Evolutionary conservation across 2,888 invertebrate genomes (phyloP), one percentile per base, ranked within the genome.

Genomic region (Doris montereyensis): DNA sequence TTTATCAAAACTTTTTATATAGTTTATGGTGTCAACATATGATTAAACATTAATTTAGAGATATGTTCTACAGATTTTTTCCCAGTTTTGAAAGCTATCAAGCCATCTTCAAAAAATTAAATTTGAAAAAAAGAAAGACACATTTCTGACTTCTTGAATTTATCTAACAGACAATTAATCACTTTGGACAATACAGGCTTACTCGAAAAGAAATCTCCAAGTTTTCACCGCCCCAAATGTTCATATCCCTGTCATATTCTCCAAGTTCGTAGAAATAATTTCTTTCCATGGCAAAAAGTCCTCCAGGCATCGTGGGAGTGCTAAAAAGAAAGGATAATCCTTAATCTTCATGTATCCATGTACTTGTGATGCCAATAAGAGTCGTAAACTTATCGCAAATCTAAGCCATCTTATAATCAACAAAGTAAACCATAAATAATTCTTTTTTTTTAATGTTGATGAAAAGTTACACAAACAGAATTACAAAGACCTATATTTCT

Each of bases 181-280:
- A n/a, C n/a, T n/a, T n/a, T n/a, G n/a, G n/a, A n/a, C n/a, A n/a
- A n/a, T n/a, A n/a, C n/a, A n/a, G n/a, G n/a, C n/a, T 92, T 92
- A 97, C 97, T 90, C 98, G 94, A 88, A 99, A 98, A 0, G 98
- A 98, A 85, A 99, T 95, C 92, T 99, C 99, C 32, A 99, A 93
- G 92, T 99, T 99, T 92, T 99, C 99, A 13, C 98, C 99, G 76
- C 99, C 99, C 99, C 99, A 99, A 67, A 98, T 94, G 86, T 99
- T 96, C 98, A 99, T 97, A 8, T 96, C 97, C 70, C 95, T 91
- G 90, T 98, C 98, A 90, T 98, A 98, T 91, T 96, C 95, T 1
- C 98, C 98, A 76, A 99, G 93, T 81, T 96, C 93, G 85, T 94
- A 94, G 91, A 99, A 99, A 92, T 97, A 98, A 77, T 95, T 92